Evolutionary conservation across 2,113 vertebrate species (phyloP).

Genomic region (Dascyllus trimaculatus): DNA sequence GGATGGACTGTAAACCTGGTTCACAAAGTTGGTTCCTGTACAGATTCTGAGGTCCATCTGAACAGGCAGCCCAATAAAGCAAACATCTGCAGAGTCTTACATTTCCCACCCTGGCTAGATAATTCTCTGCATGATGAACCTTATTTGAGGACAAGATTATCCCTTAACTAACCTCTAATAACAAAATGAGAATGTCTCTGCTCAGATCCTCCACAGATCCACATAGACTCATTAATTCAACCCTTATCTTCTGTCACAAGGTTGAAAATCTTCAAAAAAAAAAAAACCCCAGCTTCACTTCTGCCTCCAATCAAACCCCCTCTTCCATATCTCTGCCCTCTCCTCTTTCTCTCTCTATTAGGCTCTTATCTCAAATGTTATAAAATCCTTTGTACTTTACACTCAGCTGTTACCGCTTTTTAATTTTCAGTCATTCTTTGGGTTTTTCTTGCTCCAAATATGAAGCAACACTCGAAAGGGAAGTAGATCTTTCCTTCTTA

Average conservation of each 20-base stretch:
- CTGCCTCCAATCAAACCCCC: slow-evolving; percentile 9
- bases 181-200: background rate
- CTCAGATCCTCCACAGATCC: slow-evolving; percentile 2
- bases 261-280: slow-evolving; percentile 16
- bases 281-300: background rate
- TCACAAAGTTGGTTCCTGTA: too few species aligned
- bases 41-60: too few species aligned
- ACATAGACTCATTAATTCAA: slow-evolving; percentile 20
- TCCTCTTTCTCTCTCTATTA: background rate
- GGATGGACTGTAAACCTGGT: too few species aligned
- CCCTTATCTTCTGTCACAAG: slow-evolving; percentile 47
- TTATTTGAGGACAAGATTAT: background rate
- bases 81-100: background rate
- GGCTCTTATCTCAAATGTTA: slow-evolving; percentile 8
- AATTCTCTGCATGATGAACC: background rate
- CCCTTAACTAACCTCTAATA: background rate
- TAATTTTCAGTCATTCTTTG: background rate
- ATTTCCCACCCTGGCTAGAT: background rate
- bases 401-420: background rate
- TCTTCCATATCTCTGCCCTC: background rate
- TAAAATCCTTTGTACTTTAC: slow-evolving; percentile 29
- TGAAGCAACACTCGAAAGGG: background rate
- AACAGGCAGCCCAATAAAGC: background rate
- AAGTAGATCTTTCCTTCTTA: background rate
- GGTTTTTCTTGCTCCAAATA: background rate